Conservation (phyloP, 2,888 invertebrate species). For the Hyposoter dolosus region DNA sequence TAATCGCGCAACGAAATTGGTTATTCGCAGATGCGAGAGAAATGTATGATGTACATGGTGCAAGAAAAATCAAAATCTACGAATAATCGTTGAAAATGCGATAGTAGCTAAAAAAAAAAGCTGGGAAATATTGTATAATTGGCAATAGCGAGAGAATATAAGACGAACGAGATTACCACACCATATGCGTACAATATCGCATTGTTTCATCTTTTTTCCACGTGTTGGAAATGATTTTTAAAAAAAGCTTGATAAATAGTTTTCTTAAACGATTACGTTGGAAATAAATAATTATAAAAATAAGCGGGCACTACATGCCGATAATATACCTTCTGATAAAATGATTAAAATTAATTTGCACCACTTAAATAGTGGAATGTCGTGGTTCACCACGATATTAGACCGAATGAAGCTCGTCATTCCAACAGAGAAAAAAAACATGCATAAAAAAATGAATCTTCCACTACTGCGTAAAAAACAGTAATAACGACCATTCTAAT, state of each 20-base stretch:
- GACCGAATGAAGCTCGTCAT: slow-evolving; percentile 78
- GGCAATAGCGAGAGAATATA: slow-evolving; percentile 64
- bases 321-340: slow-evolving; percentile 78
- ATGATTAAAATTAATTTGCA: slow-evolving; percentile 81
- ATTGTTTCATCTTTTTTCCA: slow-evolving; percentile 34
- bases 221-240: slow-evolving; percentile 72
- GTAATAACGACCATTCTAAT: slow-evolving; percentile 71
- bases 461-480: slow-evolving; percentile 78
- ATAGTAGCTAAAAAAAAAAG: slow-evolving; percentile 43
- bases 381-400: slow-evolving; percentile 77
- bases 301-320: slow-evolving; percentile 83
- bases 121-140: slow-evolving; percentile 55
- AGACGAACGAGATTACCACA: slow-evolving; percentile 55
- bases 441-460: slow-evolving; percentile 73
- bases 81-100: slow-evolving; percentile 48
- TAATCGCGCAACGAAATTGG: slow-evolving; percentile 54
- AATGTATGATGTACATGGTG: slow-evolving; percentile 45
- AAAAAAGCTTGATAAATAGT: slow-evolving; percentile 62
- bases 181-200: slow-evolving; percentile 53
- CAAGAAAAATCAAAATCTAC: slow-evolving; percentile 47
- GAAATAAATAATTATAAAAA: slow-evolving; percentile 84
- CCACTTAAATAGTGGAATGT: slow-evolving; percentile 83
- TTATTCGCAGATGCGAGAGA: slow-evolving; percentile 51
- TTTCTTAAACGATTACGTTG: slow-evolving; percentile 54
- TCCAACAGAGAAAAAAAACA: slow-evolving; percentile 74